Conservation (phyloP, 2,797 vertebrate species). For the Ctenochaetus hawaiiensis region DNA sequence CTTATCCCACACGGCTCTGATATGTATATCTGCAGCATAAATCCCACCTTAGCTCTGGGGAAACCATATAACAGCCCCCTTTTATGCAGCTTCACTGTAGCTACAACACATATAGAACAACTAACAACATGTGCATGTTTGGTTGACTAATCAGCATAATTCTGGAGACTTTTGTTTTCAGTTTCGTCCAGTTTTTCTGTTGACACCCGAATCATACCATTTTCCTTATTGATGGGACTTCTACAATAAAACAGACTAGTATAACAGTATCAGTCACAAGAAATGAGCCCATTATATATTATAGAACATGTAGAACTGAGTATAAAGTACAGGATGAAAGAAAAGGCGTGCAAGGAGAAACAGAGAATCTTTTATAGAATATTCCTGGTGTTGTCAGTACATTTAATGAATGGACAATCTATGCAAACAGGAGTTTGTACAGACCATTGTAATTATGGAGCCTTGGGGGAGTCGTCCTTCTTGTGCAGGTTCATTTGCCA, state of each 20-base stretch:
- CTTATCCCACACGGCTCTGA: constrained; percentile 49
- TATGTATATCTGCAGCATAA: constrained; percentile 47
- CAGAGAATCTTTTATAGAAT: constrained; percentile 35
- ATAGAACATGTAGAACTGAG: constrained; percentile 32
- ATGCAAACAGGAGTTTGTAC: constrained; percentile 87
- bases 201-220: constrained; percentile 7
- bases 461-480: constrained; percentile 86
- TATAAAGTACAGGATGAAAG: constrained; percentile 34
- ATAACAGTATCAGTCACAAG: constrained; percentile 40
- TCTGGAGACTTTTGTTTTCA: constrained; percentile 13
- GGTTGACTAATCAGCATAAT: constrained; percentile 18
- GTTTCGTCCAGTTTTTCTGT: constrained; percentile 15
- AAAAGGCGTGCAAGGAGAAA: constrained; percentile 21
- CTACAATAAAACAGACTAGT: constrained; percentile 29
- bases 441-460: constrained; percentile 88
- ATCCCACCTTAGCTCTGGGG: constrained; percentile 51
- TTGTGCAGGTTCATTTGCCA: constrained; percentile 89
- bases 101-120: constrained; percentile 34
- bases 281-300: constrained; percentile 45
- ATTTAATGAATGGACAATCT: constrained; percentile 84
- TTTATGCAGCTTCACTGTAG: constrained; percentile 32
- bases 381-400: constrained; percentile 66
- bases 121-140: constrained; percentile 15
- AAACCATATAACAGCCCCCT: constrained; percentile 31
- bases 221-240: constrained; percentile 35